phyloP scores from a whole-genome alignment of 2,888 invertebrate species.

The Pyrgus malvae region DNA sequence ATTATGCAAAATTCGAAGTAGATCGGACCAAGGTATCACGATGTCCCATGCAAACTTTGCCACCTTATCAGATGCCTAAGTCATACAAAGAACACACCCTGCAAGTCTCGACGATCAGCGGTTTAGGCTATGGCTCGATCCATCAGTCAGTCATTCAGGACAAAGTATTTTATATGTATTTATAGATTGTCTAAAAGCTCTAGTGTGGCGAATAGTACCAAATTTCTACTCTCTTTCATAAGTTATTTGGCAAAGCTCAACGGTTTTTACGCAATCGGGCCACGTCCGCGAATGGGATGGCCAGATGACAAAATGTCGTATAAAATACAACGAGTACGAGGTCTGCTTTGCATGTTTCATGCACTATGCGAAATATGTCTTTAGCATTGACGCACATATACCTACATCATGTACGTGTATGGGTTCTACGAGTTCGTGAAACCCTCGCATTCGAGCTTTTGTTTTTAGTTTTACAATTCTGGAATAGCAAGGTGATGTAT shows the following conservation, averaged over 20 bases:
- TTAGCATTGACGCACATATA: constrained; percentile 41
- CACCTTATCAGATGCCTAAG: too few relatives aligned
- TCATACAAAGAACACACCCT: too few relatives aligned
- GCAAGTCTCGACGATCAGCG: too few relatives aligned
- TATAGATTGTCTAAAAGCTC: neutral
- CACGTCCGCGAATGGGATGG: constrained; percentile 56
- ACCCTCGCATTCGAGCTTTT: constrained; percentile 1
- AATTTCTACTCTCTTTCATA: constrained; percentile 21
- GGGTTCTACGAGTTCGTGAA: constrained; percentile 12
- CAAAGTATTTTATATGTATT: too few relatives aligned
- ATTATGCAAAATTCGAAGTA: too few relatives aligned
- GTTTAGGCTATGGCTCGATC: too few relatives aligned
- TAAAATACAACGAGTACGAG: constrained; percentile 60
- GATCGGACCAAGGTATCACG: too few relatives aligned
- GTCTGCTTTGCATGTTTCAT: constrained; percentile 61
- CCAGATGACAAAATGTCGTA: constrained; percentile 68
- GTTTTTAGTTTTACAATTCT: constrained; percentile 9
- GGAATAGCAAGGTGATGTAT: neutral
- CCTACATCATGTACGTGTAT: constrained; percentile 20
- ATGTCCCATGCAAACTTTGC: too few relatives aligned
- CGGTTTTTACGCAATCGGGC: constrained; percentile 56
- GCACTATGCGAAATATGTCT: constrained; percentile 57
- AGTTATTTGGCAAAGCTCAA: constrained; percentile 37
- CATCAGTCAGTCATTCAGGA: too few relatives aligned
- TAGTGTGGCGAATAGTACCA: constrained; percentile 23